These are phyloP conservation scores for Aptenodytes patagonicus DNA, from an alignment of 2,113 vertebrate species.

Conservation along the genomic window DNA sequence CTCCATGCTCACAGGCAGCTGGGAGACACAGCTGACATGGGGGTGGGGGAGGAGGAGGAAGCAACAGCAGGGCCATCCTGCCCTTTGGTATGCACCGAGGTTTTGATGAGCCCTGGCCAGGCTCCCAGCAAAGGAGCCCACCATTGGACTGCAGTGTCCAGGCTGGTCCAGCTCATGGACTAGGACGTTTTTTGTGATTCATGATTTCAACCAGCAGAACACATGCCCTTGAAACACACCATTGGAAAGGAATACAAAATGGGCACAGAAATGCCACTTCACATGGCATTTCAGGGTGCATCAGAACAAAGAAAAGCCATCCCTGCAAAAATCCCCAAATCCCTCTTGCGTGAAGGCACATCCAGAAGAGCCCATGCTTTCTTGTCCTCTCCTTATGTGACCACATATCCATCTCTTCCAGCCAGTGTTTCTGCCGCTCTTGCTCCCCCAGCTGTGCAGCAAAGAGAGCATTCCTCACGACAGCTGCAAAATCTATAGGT, in stretches of 20 bases:
- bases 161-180: rapidly evolving
- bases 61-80: neutral
- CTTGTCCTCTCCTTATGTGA: neutral
- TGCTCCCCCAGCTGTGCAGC: neutral
- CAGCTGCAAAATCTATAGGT: neutral
- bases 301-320: neutral
- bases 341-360: neutral
- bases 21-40: neutral
- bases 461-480: neutral
- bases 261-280: neutral
- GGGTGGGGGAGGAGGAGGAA: neutral
- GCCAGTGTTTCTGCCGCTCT: neutral
- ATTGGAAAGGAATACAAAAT: neutral
- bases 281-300: neutral
- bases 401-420: neutral
- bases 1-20: neutral
- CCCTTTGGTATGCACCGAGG: neutral
- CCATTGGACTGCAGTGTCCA: neutral
- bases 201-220: neutral
- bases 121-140: neutral
- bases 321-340: neutral
- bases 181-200: neutral
- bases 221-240: neutral
- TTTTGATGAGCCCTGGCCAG: neutral
- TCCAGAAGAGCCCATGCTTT: neutral